Evolutionary conservation across 2,113 vertebrate genomes (phyloP).

Genomic region (Collichthys lucidus): DNA sequence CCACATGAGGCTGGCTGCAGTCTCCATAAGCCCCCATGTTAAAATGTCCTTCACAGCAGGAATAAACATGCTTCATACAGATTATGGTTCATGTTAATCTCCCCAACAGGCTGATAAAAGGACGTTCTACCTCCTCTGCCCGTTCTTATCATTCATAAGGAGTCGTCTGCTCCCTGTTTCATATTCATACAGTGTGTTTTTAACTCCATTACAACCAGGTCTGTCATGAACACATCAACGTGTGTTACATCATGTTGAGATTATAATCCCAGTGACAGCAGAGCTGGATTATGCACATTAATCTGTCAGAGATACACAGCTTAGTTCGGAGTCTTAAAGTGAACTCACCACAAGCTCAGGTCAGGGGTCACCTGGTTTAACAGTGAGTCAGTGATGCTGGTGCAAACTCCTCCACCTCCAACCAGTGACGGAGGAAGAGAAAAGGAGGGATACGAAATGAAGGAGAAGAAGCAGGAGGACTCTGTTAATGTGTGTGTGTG

Average conservation of each 20-base stretch:
- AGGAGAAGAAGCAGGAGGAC: conserved; percentile 20
- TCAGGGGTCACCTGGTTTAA: too few relatives aligned
- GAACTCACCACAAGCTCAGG: not conserved
- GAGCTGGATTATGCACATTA: conserved; percentile 21
- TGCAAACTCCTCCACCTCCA: too few relatives aligned
- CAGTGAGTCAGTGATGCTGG: too few relatives aligned
- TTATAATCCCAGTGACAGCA: not conserved
- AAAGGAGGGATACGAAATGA: not conserved
- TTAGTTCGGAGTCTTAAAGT: conserved; percentile 2
- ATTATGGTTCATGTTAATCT: not conserved
- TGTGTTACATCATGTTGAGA: conserved; percentile 3
- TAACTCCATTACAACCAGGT: not conserved
- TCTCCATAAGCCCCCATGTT: too few relatives aligned
- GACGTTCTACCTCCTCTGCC: not conserved
- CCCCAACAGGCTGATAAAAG: not conserved
- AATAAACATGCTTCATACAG: too few relatives aligned
- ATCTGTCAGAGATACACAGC: not conserved
- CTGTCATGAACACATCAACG: not conserved
- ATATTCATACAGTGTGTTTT: not conserved
- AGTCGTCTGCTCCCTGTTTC: not conserved
- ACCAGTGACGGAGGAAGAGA: not conserved
- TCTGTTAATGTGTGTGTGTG: conserved; percentile 61
- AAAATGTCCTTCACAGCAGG: too few relatives aligned
- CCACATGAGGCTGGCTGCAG: too few relatives aligned
- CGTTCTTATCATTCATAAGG: not conserved